Conservation (phyloP, 2,797 vertebrate genomes). For the Lepilemur septentrionalis region DNA sequence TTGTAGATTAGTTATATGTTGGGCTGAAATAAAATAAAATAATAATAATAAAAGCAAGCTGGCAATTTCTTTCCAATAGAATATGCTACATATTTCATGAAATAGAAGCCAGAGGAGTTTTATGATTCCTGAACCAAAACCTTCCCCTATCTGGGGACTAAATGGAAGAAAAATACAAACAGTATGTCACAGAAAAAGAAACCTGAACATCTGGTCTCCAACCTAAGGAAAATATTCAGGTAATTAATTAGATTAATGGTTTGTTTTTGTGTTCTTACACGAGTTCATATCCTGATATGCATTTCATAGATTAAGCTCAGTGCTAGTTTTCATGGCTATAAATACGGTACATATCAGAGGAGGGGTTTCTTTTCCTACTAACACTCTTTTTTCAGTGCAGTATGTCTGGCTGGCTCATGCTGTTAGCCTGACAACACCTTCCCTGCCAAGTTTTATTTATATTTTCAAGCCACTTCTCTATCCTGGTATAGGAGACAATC, state of each 20-base stretch:
- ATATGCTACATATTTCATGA: conserved; percentile 72
- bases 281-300: background rate
- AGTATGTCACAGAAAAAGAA: conserved; percentile 10
- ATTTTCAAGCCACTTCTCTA: conserved; percentile 36
- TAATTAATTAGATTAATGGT: conserved; percentile 7
- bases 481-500: background rate
- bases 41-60: conserved; percentile 77
- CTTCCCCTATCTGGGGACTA: conserved; percentile 15
- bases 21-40: conserved; percentile 74
- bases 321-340: conserved; percentile 12
- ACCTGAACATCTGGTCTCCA: background rate
- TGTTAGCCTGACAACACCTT: background rate
- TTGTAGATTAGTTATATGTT: conserved; percentile 60
- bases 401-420: conserved; percentile 32
- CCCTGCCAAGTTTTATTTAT: conserved; percentile 22
- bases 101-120: conserved; percentile 72
- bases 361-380: background rate
- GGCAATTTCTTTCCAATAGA: conserved; percentile 72
- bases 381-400: conserved; percentile 3
- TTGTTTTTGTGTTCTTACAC: background rate
- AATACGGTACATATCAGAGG: background rate
- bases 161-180: conserved; percentile 54
- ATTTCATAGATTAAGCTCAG: background rate
- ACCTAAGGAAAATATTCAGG: background rate
- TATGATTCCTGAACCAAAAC: conserved; percentile 63